These are phyloP conservation scores for Polia nebulosa DNA, from an alignment of 2,888 invertebrate genomes.

Conservation along the genomic window DNA sequence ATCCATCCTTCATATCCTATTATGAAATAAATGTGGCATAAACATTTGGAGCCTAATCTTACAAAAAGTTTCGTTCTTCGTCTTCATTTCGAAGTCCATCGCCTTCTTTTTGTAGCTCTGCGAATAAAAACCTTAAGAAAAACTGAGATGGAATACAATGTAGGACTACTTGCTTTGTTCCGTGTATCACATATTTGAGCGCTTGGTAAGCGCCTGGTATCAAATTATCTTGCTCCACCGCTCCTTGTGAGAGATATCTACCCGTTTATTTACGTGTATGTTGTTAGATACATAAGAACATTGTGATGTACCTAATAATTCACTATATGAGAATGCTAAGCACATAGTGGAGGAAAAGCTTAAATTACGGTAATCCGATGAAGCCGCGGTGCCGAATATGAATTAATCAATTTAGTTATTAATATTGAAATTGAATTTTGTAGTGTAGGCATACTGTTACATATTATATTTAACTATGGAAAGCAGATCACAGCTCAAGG, in stretches of 20 bases:
- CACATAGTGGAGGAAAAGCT: conserved; percentile 28
- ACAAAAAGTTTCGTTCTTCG: conserved; percentile 22
- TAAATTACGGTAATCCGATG: conserved; percentile 47
- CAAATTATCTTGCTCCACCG: conserved; percentile 69
- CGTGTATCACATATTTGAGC: conserved; percentile 20
- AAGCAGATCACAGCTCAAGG: neutral
- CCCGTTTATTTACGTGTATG: conserved; percentile 62
- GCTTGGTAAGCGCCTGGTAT: conserved; percentile 58
- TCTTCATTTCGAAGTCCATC: conserved; percentile 19
- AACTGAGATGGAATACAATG: conserved; percentile 42
- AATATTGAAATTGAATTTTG: conserved; percentile 30
- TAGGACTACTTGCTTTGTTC: neutral
- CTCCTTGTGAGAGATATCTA: conserved; percentile 67
- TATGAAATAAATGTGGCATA: conserved; percentile 37
- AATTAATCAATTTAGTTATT: conserved; percentile 39
- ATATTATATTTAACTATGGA: conserved; percentile 7
- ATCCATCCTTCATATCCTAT: conserved; percentile 50
- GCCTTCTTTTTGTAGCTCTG: conserved; percentile 1
- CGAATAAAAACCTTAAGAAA: conserved; percentile 12
- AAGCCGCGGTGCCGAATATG: conserved; percentile 35
- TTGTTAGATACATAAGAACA: conserved; percentile 8
- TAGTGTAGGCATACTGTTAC: neutral
- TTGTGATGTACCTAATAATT: conserved; percentile 34
- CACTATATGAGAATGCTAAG: conserved; percentile 12
- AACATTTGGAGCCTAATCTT: conserved; percentile 39